phyloP scores from a whole-genome alignment of 1,140 invertebrate species.

The Drosophila obscura region DNA sequence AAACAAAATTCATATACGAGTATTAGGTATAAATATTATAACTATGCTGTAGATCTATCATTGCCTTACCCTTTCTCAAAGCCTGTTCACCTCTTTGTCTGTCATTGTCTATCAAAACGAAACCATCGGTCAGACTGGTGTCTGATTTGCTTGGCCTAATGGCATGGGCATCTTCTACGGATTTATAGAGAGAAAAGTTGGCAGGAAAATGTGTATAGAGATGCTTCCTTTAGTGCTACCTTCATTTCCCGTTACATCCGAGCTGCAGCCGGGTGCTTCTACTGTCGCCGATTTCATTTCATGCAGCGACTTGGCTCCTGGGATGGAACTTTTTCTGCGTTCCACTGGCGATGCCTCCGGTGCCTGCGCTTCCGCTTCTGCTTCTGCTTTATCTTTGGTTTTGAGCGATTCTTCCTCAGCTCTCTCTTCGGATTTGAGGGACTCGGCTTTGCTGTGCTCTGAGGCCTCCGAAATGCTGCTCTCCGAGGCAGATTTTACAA shows the following conservation, averaged over 20 bases:
- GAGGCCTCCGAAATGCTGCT: conserved; percentile 92
- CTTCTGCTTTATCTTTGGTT: no score
- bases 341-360: conserved; percentile 35
- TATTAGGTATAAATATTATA: neutral
- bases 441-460: conserved; percentile 87
- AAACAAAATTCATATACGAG: neutral
- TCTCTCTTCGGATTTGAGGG: conserved; percentile 84
- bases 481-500: conserved; percentile 92
- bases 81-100: conserved; percentile 85
- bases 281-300: conserved; percentile 81
- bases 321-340: conserved; percentile 73
- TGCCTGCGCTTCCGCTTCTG: conserved; percentile 84
- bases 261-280: conserved; percentile 46
- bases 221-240: conserved; percentile 29
- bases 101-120: conserved; percentile 89
- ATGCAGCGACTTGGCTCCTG: conserved; percentile 80
- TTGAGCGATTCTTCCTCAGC: no score
- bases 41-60: no score
- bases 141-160: conserved; percentile 94
- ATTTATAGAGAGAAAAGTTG: neutral
- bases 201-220: neutral
- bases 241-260: conserved; percentile 55
- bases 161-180: conserved; percentile 78
- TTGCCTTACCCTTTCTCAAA: conserved; percentile 85
- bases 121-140: conserved; percentile 95